Conservation (phyloP, 2,113 vertebrate genomes). For the Chunga burmeisteri region DNA sequence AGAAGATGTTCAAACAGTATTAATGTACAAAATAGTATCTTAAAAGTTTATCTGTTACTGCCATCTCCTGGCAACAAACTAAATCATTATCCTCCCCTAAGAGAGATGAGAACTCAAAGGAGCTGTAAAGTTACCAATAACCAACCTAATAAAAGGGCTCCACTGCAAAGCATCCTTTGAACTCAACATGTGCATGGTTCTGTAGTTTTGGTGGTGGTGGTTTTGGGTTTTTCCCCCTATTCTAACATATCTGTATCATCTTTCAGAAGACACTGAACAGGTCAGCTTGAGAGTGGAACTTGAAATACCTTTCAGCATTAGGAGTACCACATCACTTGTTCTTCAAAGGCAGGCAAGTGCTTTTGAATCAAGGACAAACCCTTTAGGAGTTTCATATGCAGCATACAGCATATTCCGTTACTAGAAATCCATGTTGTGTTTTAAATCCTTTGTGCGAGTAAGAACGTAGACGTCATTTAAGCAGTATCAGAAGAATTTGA, state of each 20-base stretch:
- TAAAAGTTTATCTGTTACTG: neutral
- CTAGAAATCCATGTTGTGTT: neutral
- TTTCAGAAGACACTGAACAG: neutral
- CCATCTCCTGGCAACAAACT: constrained; percentile 23
- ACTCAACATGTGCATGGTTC: neutral
- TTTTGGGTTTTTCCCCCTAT: neutral
- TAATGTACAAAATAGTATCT: neutral
- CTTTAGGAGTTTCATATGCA: neutral
- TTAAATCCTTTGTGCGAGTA: neutral
- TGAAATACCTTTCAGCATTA: neutral
- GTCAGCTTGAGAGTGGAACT: neutral
- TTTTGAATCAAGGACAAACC: neutral
- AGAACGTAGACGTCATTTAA: rapidly evolving
- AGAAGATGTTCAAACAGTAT: neutral
- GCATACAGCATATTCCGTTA: neutral
- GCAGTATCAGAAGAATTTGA: neutral
- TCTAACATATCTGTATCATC: neutral
- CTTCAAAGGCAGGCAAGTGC: neutral
- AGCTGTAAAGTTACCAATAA: neutral
- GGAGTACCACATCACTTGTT: neutral
- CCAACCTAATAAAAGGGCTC: neutral
- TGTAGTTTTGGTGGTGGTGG: neutral
- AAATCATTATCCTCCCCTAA: neutral
- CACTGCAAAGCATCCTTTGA: neutral
- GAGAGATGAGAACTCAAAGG: neutral